phyloP scores from a whole-genome alignment of 1,140 invertebrate genomes.

The Apis dorsata region DNA sequence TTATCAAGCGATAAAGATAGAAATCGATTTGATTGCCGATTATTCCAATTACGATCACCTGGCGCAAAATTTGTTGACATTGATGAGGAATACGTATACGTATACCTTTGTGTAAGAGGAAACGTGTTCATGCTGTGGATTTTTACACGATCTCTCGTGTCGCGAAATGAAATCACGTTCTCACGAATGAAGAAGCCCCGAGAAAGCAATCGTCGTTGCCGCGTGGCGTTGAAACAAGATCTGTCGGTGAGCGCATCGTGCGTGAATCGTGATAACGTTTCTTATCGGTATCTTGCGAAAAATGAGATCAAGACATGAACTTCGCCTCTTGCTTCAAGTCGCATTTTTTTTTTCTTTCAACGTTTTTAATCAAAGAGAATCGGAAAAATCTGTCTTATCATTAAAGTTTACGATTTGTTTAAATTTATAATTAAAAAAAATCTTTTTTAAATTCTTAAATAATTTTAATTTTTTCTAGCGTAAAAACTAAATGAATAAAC shows the following conservation, averaged over 20 bases:
- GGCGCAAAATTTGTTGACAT: background rate
- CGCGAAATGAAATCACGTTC: slow-evolving; percentile 42
- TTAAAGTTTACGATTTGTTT: background rate
- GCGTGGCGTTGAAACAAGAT: slow-evolving; percentile 38
- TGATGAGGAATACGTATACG: background rate
- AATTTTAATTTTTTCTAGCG: too few relatives aligned
- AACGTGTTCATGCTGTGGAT: slow-evolving; percentile 1
- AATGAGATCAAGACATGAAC: background rate
- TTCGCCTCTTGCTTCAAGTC: background rate
- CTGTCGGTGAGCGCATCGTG: slow-evolving; percentile 4
- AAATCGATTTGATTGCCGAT: background rate
- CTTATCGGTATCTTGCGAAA: slow-evolving; percentile 34
- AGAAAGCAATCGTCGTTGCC: slow-evolving; percentile 40
- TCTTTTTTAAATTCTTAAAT: background rate
- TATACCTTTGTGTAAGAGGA: background rate
- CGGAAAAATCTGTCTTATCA: background rate
- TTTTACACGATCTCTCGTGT: slow-evolving; percentile 28
- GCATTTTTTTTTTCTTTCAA: background rate
- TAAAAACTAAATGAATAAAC: too few relatives aligned
- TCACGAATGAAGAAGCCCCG: slow-evolving; percentile 16
- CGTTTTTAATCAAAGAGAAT: background rate
- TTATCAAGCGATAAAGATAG: background rate
- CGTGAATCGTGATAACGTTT: slow-evolving; percentile 31
- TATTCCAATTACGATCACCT: background rate
- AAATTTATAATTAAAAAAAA: background rate